Evolutionary conservation across 2,113 vertebrate species (phyloP).

Genomic region (Eolophus roseicapilla): DNA sequence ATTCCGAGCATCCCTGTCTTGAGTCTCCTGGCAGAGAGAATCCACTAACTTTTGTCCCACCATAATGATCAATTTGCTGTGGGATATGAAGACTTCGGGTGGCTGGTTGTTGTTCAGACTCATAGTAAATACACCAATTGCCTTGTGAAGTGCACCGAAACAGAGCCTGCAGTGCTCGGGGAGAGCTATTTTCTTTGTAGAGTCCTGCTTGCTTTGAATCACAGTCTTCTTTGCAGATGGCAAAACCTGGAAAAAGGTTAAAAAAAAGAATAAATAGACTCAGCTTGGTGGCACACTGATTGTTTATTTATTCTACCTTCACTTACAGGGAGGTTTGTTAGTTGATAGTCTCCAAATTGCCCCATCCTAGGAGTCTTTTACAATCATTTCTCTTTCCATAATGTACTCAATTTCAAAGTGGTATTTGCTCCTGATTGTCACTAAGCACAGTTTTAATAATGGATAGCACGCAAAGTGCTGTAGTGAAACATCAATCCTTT

Average conservation of each 20-base stretch:
- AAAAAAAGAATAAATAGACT: not conserved
- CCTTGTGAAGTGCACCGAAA: constrained; percentile 89
- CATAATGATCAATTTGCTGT: constrained; percentile 93
- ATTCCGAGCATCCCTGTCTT: constrained; percentile 62
- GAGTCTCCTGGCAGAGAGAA: constrained; percentile 81
- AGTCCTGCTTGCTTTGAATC: not conserved
- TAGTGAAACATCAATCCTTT: not conserved
- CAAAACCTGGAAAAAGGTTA: constrained; percentile 18
- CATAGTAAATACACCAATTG: constrained; percentile 74
- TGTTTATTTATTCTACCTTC: not conserved
- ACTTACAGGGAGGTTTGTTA: not conserved
- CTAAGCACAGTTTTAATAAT: not conserved
- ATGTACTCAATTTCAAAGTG: not conserved
- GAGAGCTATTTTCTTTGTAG: constrained; percentile 38
- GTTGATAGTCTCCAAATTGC: not conserved
- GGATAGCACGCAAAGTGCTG: not conserved
- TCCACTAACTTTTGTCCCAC: constrained; percentile 93
- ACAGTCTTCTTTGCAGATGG: not conserved
- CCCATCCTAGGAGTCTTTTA: not conserved
- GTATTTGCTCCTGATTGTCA: not conserved
- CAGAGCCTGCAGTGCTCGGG: constrained; percentile 86
- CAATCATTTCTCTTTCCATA: not conserved
- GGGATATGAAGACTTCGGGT: constrained; percentile 87
- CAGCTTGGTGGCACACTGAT: too few species aligned
- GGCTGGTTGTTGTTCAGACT: constrained; percentile 80